phyloP scores from a whole-genome alignment of 2,113 vertebrate species.

The Notothenia rossii region DNA sequence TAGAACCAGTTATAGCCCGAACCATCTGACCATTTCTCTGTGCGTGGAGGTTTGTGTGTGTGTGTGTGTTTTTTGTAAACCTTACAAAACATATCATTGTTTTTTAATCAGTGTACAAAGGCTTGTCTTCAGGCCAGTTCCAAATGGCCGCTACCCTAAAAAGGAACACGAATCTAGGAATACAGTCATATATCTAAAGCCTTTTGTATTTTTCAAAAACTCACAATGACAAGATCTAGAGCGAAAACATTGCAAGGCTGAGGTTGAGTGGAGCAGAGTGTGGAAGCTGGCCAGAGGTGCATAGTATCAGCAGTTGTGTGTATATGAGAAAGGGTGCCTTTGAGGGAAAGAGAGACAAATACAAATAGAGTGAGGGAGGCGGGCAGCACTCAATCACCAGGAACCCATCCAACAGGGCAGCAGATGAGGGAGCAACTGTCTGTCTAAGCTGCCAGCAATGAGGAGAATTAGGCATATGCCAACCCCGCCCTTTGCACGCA shows the following conservation, averaged over 20 bases:
- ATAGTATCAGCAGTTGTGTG: slow-evolving; percentile 37
- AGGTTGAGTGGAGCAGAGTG: slow-evolving; percentile 8
- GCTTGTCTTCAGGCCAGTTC: slow-evolving; percentile 41
- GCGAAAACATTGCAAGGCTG: slow-evolving; percentile 13
- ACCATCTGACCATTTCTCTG: slow-evolving; percentile 75
- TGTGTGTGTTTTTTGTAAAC: slow-evolving; percentile 25
- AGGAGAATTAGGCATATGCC: slow-evolving; percentile 69
- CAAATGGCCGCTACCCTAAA: slow-evolving; percentile 4
- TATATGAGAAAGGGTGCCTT: slow-evolving; percentile 33
- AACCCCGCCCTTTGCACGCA: slow-evolving; percentile 8
- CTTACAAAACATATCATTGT: slow-evolving; percentile 51
- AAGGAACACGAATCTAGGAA: slow-evolving; percentile 25
- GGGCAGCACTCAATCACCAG: slow-evolving; percentile 63
- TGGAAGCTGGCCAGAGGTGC: slow-evolving; percentile 52
- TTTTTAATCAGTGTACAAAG: slow-evolving; percentile 72
- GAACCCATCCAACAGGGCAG: slow-evolving; percentile 72
- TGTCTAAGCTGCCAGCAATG: slow-evolving; percentile 65
- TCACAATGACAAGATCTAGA: slow-evolving; percentile 18
- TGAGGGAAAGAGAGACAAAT: slow-evolving; percentile 6
- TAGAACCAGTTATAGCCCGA: slow-evolving; percentile 74
- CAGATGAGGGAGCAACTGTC: slow-evolving; percentile 80
- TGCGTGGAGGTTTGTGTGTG: slow-evolving; percentile 19
- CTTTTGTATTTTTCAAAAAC: slow-evolving; percentile 25
- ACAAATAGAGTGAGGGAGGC: slow-evolving; percentile 32
- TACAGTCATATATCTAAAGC: slow-evolving; percentile 28